Evolutionary conservation across 1,140 invertebrate species (phyloP).

Genomic region (Leptinotarsa undecemlineata): DNA sequence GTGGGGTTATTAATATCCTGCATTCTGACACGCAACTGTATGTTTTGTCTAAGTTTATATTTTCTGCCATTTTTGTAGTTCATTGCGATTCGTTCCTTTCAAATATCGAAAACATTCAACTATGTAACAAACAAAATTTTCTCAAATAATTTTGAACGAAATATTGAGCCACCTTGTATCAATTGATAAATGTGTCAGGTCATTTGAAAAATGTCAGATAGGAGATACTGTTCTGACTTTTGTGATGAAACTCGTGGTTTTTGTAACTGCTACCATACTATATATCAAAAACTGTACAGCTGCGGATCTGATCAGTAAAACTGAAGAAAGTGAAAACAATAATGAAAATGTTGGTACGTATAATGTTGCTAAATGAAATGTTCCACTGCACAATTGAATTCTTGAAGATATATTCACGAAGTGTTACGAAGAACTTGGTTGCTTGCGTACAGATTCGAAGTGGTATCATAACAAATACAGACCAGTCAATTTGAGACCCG

Average conservation of each 20-base stretch:
- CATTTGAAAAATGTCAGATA: background rate
- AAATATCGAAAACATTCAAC: too few relatives aligned
- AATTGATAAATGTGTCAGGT: background rate
- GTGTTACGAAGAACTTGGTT: constrained; percentile 51
- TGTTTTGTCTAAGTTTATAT: too few relatives aligned
- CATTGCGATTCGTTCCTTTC: too few relatives aligned
- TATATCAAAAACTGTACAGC: background rate
- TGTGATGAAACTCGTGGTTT: background rate
- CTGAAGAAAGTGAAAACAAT: background rate
- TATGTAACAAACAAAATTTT: too few relatives aligned
- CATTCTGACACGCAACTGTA: too few relatives aligned
- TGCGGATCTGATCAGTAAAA: background rate
- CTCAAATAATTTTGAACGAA: too few relatives aligned
- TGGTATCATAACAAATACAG: constrained; percentile 50
- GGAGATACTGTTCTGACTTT: background rate
- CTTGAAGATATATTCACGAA: constrained; percentile 39
- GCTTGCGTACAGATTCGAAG: constrained; percentile 44
- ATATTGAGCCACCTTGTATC: too few relatives aligned
- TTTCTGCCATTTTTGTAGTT: too few relatives aligned
- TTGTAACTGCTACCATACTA: background rate
- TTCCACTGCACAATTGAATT: background rate
- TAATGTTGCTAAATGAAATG: too few relatives aligned
- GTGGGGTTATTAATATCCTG: too few relatives aligned
- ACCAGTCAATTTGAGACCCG: constrained; percentile 49
- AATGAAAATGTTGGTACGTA: background rate